Evolutionary conservation across 2,797 vertebrate genomes (phyloP).

Genomic region (Lutjanus campechanus): DNA sequence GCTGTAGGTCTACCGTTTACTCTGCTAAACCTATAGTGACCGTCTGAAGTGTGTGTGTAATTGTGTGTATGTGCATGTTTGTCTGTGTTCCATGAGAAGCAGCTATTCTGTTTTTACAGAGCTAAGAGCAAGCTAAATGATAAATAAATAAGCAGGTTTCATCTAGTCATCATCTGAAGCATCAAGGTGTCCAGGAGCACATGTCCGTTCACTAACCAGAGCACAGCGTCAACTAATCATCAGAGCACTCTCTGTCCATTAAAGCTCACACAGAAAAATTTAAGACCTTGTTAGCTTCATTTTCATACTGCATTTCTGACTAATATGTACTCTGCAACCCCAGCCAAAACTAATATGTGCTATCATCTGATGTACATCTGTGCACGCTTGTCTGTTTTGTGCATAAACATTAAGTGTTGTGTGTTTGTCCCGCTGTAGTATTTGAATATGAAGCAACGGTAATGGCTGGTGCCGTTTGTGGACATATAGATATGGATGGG

Average conservation of each 20-base stretch:
- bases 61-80: slow-evolving; percentile 31
- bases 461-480: slow-evolving; percentile 62
- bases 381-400: background rate
- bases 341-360: slow-evolving; percentile 38
- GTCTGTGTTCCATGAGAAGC: slow-evolving; percentile 21
- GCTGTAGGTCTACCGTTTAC: slow-evolving; percentile 57
- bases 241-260: slow-evolving; percentile 78
- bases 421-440: slow-evolving; percentile 30
- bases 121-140: slow-evolving; percentile 54
- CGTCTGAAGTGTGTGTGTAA: slow-evolving; percentile 17
- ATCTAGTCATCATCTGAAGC: slow-evolving; percentile 52
- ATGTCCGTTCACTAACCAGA: slow-evolving; percentile 49
- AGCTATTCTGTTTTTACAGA: slow-evolving; percentile 47
- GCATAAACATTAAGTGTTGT: slow-evolving; percentile 11
- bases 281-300: slow-evolving; percentile 68
- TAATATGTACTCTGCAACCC: slow-evolving; percentile 44
- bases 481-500: slow-evolving; percentile 76
- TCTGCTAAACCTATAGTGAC: slow-evolving; percentile 37
- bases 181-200: slow-evolving; percentile 48
- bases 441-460: slow-evolving; percentile 58
- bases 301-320: slow-evolving; percentile 61
- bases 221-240: slow-evolving; percentile 59
- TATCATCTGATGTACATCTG: slow-evolving; percentile 21
- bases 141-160: slow-evolving; percentile 54
- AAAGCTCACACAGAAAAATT: slow-evolving; percentile 60